Base-by-base conservation (phyloP, 2,797 vertebrate genomes). In the Sebastes umbrosus region DNA sequence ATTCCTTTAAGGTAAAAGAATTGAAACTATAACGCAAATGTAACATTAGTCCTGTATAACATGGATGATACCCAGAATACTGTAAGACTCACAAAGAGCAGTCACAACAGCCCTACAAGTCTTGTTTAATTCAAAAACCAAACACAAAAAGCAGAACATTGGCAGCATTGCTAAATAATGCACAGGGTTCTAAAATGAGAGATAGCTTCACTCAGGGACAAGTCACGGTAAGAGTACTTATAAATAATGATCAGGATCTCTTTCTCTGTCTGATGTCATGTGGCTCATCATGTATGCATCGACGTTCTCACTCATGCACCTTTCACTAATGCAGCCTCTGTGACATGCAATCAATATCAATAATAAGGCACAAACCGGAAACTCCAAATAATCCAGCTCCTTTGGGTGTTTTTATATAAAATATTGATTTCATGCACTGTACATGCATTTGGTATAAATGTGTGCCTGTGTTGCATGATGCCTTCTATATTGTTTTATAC, bases 141-240 rank as follows among this genome's bases (percentile, higher is more conserved):
- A 84, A 86, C 70, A 79, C 69, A 80, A 84, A 84, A 81, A 80
- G 68, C 73, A 77, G 31, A 81, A 73, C 79, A 90, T 84, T 79
- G 77, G 77, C 83, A 86, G 77, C 52, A 13, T 13, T 68, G 69
- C 39, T 93, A 80, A 92, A 92, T 93, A 93, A 93, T 93, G 75
- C 70, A 92, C 64, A n/a, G 3, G 39, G 59, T 75, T 87, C 88
- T 89, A 90, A 89, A 89, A 80, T 75, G 80, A 91, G 88, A 88
- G 75, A 79, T 31, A 29, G 81, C 79, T 73, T 88, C 79, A 78
- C 77, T 82, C 67, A 62, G 79, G 74, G 82, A 87, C 57, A 68
- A 64, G 82, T 82, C 84, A 84, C 52, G 52, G 69, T 85, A 79
- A 75, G 69, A 81, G 82, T 63, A 70, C 77, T 79, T 84, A 90